These are phyloP conservation scores for Eurosta solidaginis DNA, from an alignment of 1,140 invertebrate genomes.

Conservation along the genomic window DNA sequence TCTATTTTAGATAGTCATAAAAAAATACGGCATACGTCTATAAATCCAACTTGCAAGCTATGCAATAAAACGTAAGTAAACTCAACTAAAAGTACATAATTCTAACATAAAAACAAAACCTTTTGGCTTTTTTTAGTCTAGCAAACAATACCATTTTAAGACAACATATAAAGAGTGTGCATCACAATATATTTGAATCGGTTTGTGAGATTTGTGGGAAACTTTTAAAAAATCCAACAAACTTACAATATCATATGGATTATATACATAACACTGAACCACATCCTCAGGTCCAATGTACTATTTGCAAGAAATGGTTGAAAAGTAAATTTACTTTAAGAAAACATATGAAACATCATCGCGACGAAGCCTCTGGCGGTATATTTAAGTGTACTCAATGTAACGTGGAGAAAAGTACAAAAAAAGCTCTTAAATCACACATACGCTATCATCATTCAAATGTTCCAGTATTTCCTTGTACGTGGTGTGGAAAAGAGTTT, in stretches of 20 bases:
- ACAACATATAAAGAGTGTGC: slow-evolving; percentile 49
- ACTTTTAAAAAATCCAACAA: slow-evolving; percentile 41
- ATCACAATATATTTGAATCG: slow-evolving; percentile 45
- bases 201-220: slow-evolving; percentile 53
- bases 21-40: slow-evolving; percentile 48
- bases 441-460: slow-evolving; percentile 53
- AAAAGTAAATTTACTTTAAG: slow-evolving; percentile 51
- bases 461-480: slow-evolving; percentile 49
- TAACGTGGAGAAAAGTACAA: slow-evolving; percentile 48
- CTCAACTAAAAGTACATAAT: not conserved
- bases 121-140: slow-evolving; percentile 34
- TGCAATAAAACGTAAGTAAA: slow-evolving; percentile 34
- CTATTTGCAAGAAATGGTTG: slow-evolving; percentile 42
- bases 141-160: slow-evolving; percentile 43
- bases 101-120: not conserved
- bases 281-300: slow-evolving; percentile 1
- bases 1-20: slow-evolving; percentile 51
- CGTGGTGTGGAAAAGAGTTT: slow-evolving; percentile 52
- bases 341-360: slow-evolving; percentile 43
- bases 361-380: slow-evolving; percentile 34
- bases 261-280: not conserved
- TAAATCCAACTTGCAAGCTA: slow-evolving; percentile 44
- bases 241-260: slow-evolving; percentile 11
- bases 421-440: slow-evolving; percentile 48
- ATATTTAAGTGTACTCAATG: slow-evolving; percentile 48